phyloP scores from a whole-genome alignment of 2,888 invertebrate species.

The Aspidiotus rigidus region DNA sequence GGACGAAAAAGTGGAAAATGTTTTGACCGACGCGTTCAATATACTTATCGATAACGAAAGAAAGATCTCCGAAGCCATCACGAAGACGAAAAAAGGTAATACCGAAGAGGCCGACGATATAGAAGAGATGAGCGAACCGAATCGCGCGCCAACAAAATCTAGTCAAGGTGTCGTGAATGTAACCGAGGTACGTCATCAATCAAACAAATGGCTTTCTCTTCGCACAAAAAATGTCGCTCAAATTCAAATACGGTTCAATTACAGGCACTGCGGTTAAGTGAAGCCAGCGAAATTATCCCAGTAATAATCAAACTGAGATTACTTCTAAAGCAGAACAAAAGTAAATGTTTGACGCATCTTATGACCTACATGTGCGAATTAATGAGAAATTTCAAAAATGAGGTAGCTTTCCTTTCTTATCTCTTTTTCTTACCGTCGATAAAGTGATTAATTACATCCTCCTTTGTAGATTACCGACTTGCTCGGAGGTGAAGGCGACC shows the following conservation, averaged over 20 bases:
- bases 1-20: slow-evolving; percentile 20
- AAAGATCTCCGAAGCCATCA: slow-evolving; percentile 21
- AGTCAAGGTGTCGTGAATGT: slow-evolving; percentile 12
- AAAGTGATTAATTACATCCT: no score
- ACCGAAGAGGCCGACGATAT: slow-evolving; percentile 24
- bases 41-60: slow-evolving; percentile 23
- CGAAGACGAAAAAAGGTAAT: background rate
- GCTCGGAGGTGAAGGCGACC: slow-evolving; percentile 20
- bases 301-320: slow-evolving; percentile 15
- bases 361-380: slow-evolving; percentile 27
- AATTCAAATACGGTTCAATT: background rate
- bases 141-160: slow-evolving; percentile 13
- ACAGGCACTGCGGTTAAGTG: slow-evolving; percentile 16
- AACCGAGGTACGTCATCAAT: slow-evolving; percentile 16
- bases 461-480: slow-evolving; percentile 15
- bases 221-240: background rate
- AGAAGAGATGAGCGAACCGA: slow-evolving; percentile 16
- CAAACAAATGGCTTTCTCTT: background rate
- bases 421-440: background rate
- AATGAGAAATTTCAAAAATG: slow-evolving; percentile 26
- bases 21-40: slow-evolving; percentile 22
- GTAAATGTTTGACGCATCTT: slow-evolving; percentile 19
- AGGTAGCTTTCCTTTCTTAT: background rate
- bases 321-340: slow-evolving; percentile 15
- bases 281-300: slow-evolving; percentile 14